A percentile compares a stretch with the other conserved stretches of the same genome.
Conservation (phyloP, 37 sponge, comb jelly and placozoan genomes). For the Lycopodina hypogea region DNA sequence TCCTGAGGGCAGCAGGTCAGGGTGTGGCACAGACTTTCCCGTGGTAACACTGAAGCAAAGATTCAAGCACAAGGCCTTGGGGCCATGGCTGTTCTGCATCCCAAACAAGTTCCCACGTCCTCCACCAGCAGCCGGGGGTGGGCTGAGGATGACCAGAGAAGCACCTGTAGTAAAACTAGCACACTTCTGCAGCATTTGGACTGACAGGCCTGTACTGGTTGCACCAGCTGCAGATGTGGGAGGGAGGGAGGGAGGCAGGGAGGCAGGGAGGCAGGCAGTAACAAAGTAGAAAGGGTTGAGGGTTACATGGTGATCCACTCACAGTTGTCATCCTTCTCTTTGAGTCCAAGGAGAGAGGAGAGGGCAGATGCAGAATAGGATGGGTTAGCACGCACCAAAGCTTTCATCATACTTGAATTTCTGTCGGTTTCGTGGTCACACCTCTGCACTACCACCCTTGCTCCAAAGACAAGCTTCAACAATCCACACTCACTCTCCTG, state of each 20-base stretch:
- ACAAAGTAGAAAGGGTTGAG: too few relatives aligned
- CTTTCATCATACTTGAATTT: constrained; percentile 50
- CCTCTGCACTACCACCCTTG: constrained; percentile 35
- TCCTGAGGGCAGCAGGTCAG: constrained; percentile 36
- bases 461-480: constrained; percentile 1
- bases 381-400: constrained; percentile 38
- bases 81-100: neutral
- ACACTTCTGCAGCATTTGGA: constrained; percentile 47
- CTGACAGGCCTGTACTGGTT: constrained; percentile 63
- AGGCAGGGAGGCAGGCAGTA: too few relatives aligned
- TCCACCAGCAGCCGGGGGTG: constrained; percentile 35
- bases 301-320: too few relatives aligned
- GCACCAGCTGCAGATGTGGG: constrained; percentile 21
- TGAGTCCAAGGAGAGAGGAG: constrained; percentile 33
- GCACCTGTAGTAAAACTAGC: constrained; percentile 69
- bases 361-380: constrained; percentile 26
- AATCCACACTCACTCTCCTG: neutral
- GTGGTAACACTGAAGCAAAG: constrained; percentile 42
- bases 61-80: constrained; percentile 52
- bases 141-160: constrained; percentile 61
- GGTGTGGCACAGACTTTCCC: constrained; percentile 43
- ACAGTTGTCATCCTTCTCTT: constrained; percentile 52
- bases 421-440: constrained; percentile 37
- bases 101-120: constrained; percentile 56
- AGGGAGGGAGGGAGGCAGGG: too few relatives aligned